Evolutionary conservation across 2,113 vertebrate species (phyloP).

Genomic region (Cynoglossus semilaevis): DNA sequence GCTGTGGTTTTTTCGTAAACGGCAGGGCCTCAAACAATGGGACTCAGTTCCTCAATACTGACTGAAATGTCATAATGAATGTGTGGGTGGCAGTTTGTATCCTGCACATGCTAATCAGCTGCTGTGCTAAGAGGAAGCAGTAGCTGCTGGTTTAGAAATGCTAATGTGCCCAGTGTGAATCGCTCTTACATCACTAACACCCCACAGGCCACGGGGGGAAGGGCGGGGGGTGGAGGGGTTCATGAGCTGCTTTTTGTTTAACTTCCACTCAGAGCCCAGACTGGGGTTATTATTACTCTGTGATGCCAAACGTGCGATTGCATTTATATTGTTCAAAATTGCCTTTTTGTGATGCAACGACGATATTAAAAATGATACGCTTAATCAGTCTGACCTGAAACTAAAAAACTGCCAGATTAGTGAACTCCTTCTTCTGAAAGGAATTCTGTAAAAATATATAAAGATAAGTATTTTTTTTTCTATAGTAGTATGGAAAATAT

Average conservation of each 20-base stretch:
- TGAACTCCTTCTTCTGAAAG: too few relatives aligned
- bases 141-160: background rate
- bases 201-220: too few relatives aligned
- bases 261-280: background rate
- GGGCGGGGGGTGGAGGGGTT: too few relatives aligned
- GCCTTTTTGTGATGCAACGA: too few relatives aligned
- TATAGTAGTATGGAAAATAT: too few relatives aligned
- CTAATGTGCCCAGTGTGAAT: conserved; percentile 8
- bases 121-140: conserved; percentile 19
- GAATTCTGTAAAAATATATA: too few relatives aligned
- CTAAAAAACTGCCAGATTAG: too few relatives aligned
- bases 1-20: too few relatives aligned
- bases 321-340: background rate
- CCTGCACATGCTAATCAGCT: conserved; percentile 32
- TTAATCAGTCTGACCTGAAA: too few relatives aligned
- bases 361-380: too few relatives aligned
- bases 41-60: background rate
- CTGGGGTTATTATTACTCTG: background rate
- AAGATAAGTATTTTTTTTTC: too few relatives aligned
- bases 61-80: conserved; percentile 9
- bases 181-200: background rate
- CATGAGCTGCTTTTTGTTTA: background rate
- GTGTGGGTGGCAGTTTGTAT: conserved; percentile 21
- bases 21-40: background rate
- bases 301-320: background rate